Evolutionary conservation across 2,113 vertebrate species (phyloP).

Genomic region (Pterocles orientalis): DNA sequence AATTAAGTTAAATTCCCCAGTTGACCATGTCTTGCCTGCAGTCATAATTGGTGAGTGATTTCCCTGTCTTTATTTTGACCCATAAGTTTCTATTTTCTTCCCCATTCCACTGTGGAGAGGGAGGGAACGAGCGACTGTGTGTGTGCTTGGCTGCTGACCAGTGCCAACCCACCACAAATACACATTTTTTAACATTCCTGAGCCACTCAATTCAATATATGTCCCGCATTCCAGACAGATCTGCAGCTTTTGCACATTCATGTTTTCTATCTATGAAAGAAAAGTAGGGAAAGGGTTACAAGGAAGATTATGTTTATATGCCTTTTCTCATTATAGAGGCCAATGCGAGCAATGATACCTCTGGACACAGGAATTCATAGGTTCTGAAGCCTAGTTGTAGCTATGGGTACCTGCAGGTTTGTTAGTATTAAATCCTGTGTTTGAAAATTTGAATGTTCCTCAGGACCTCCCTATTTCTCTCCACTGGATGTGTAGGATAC

Average conservation of each 20-base stretch:
- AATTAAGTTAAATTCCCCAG: not conserved
- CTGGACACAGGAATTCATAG: not conserved
- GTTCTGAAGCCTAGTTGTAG: not conserved
- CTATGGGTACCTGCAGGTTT: not conserved
- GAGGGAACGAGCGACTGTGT: rapidly evolving
- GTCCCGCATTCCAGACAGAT: not conserved
- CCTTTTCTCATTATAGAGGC: not conserved
- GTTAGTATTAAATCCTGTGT: not conserved
- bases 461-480: not conserved
- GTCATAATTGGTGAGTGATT: not conserved
- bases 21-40: not conserved
- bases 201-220: not conserved
- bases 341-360: not conserved
- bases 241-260: not conserved
- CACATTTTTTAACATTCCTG: not conserved
- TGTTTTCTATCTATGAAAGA: not conserved
- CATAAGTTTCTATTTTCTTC: not conserved
- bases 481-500: not conserved
- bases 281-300: not conserved
- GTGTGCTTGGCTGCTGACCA: not conserved
- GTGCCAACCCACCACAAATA: not conserved
- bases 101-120: no score
- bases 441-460: not conserved
- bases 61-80: not conserved
- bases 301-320: not conserved